Evolutionary conservation across 2,888 invertebrate species (phyloP).

Genomic region (Lasioglossum vierecki): DNA sequence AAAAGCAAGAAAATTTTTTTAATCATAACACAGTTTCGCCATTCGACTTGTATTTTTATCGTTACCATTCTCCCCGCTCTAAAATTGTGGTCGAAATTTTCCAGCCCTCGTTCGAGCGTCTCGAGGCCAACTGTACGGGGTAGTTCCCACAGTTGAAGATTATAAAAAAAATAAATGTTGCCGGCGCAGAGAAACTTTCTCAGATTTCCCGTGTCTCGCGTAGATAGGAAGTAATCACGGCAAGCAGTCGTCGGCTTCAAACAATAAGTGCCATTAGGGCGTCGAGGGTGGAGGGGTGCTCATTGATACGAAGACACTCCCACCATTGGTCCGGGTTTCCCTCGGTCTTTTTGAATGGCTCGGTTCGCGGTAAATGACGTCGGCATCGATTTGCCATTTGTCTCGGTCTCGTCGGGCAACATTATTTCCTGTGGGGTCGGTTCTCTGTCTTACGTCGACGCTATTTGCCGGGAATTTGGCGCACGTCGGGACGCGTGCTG

Average conservation of each 20-base stretch:
- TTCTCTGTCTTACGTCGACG: conserved; percentile 59
- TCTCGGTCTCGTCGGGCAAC: conserved; percentile 77
- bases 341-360: background rate
- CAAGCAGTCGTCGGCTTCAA: conserved; percentile 55
- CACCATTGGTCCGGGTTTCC: background rate
- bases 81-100: background rate
- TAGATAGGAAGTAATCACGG: conserved; percentile 30
- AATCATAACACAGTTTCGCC: background rate
- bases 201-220: background rate
- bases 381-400: conserved; percentile 81
- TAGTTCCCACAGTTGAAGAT: background rate
- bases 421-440: conserved; percentile 69
- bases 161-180: background rate
- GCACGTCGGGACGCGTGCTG: conserved; percentile 49
- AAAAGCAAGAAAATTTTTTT: background rate
- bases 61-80: background rate
- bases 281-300: background rate
- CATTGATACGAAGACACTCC: background rate
- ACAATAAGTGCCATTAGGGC: conserved; percentile 61
- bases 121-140: background rate
- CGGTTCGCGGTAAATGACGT: conserved; percentile 54
- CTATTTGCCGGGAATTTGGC: conserved; percentile 70
- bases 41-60: background rate
- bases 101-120: background rate
- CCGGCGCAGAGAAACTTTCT: background rate